Evolutionary conservation across 1,140 invertebrate genomes (phyloP), one percentile per base, ranked within the genome.

Genomic region (Marisa cornuarietis): DNA sequence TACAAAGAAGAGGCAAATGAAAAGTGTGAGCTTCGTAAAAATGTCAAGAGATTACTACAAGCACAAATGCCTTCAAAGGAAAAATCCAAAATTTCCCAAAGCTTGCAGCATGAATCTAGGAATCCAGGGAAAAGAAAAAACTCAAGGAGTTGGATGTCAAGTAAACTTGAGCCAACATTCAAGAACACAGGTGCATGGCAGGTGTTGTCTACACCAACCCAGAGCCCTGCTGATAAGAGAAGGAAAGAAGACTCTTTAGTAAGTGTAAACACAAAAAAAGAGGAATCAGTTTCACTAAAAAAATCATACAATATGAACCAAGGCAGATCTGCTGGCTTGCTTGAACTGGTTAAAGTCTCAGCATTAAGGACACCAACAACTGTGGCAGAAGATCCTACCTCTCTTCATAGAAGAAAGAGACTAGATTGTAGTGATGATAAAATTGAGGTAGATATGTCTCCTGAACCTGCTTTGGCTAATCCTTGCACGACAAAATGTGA

Each of bases 161-260:
- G 81, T 20, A n/a, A 51, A 22, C 20, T 22, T 62, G 71, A 82
- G 49, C 49, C 62, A 52, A 76, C 58, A 16, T 80, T 71, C 61
- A 66, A 66, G 26, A 58, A 80, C 26, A 7, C 20, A 22, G 61
- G 20, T 31, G 18, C 61, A 52, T 20, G 49, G 22, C 49, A 20
- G 14, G 20, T 71, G 7, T 49, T 26, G 14, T 42, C 54, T 71
- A 80, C 79, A 61, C 79, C 79, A 58, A 69, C 79, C 71, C 72
- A 80, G 31, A 80, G 79, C 22, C 79, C 79, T 20, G 65, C 63
- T 68, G 65, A 77, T 65, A 80, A 80, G 68, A 80, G 71, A 49
- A 66, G 65, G 42, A 77, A 26, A 26, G 58, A 62, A 31, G 26
- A 68, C 26, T 24, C 65, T 11, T 31, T 31, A 13, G 26, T 31